Evolutionary conservation across 2,888 invertebrate genomes (phyloP), one percentile per base, ranked within the genome.

Genomic region (Morpho achilles): DNA sequence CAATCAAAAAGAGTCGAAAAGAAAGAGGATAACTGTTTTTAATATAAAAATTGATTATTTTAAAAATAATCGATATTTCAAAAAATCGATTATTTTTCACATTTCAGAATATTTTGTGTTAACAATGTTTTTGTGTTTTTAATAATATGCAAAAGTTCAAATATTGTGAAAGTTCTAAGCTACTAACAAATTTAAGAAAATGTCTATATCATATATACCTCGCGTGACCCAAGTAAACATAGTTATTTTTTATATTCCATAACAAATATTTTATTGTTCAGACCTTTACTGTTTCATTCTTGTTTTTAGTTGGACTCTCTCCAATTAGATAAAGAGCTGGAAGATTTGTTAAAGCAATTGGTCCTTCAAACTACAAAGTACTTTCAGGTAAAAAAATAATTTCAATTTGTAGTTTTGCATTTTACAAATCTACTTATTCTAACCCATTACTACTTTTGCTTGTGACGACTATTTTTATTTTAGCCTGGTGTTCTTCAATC

Each of bases 321-420:
- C n/a, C 94, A 95, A 70, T 86, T 97, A 44, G 97, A 97, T 78
- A 92, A 92, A 63, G 96, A 97, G 86, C 93, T 97, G 53, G 92
- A 94, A 62, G 94, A 93, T 63, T 87, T 96, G 51, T 91, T 97
- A 51, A 93, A 93, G 65, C 91, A 92, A 58, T 93, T 95, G 67
- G 75, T 95, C 16, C 90, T 93, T 59, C 91, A 93, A 68, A 92
- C 94, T 50, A 83, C 93, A 2, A 94, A 94, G 72, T 92, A 92
- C 72, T 87, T 95, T 67, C 93, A 94, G 75, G 95, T 95, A 84
- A 23, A 32, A 16, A 48, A 16, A 52, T 42, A 44, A 46, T 56
- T 3, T 32, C 32, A 32, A 32, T 32, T 32, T 2, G 32, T 32
- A 32, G 42, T 8, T 47, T 23, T 55, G 41, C 7, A 48, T 16